Evolutionary conservation across 2,797 vertebrate genomes (phyloP), one percentile per base, ranked within the genome.

Genomic region (Chaunax sp.): DNA sequence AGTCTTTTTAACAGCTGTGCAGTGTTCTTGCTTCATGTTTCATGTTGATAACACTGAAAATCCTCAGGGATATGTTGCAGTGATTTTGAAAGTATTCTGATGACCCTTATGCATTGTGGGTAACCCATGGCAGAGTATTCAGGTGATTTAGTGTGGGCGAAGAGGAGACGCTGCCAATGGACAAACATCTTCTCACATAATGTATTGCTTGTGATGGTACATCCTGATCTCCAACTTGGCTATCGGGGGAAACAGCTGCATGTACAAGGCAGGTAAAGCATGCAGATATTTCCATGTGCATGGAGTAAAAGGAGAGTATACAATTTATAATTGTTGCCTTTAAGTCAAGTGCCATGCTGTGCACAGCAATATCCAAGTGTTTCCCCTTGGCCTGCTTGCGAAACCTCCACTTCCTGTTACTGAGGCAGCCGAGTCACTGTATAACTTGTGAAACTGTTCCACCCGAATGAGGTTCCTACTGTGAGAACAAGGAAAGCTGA

Each of bases 401-500:
- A 72, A 76, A 26, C 49, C 59, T 18, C 40, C 11, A 1, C 58
- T 9, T 50, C 55, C 38, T 67, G 69, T 62, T 69, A 37, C 18
- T 20, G 46, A 60, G 43, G 77, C 61, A 62, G 72, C 50, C 5
- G 33, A 80, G 70, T 52, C 35, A 44, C 82, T 54, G 49, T 35
- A 50, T 78, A 86, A 91, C 85, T 85, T 52, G 54, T 72, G 80
- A 85, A 92, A 87, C 69, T 74, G 53, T 80, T 81, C 65, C 69
- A 51, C 54, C 89, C 84, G 79, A 86, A 75, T 74, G 76, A 60
- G 72, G 76, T 80, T 81, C 68, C 83, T 80, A 66, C 83, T 58
- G 72, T 52, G 75, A 81, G 78, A 67, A 85, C 84, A 83, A 70
- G 65, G 22, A 25, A 67, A 88, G 90, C 89, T 90, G 90, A 89